Conservation (phyloP, 2,113 vertebrate species). For the Megaceryle maxima region DNA sequence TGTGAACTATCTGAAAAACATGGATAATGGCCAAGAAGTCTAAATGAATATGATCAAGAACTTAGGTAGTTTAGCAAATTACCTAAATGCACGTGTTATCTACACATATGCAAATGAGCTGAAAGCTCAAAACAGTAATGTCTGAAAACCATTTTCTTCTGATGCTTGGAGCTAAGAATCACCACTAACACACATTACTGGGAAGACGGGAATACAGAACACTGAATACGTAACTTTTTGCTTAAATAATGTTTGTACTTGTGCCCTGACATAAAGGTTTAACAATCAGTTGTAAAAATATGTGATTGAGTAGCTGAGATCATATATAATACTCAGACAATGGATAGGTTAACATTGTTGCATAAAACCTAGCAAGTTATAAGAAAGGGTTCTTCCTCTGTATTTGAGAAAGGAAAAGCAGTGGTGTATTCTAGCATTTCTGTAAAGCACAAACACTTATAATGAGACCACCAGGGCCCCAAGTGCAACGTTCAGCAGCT, state of each 20-base stretch:
- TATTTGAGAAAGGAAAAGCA: background rate
- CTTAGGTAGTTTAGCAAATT: background rate
- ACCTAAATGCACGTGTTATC: background rate
- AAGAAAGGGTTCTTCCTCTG: background rate
- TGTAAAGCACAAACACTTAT: background rate
- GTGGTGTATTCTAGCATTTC: background rate
- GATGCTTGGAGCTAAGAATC: background rate
- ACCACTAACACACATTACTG: background rate
- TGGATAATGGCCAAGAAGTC: background rate
- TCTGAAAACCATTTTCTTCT: background rate
- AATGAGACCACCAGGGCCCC: background rate
- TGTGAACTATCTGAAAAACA: background rate
- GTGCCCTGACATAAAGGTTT: accelerated
- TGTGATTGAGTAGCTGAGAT: background rate
- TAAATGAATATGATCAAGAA: background rate
- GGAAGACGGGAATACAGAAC: background rate
- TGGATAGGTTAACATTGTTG: no score
- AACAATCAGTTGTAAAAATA: background rate
- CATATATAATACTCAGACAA: background rate
- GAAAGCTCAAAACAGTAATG: background rate
- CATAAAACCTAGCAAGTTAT: background rate
- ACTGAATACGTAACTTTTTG: background rate
- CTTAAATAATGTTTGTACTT: background rate
- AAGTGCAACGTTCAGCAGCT: background rate
- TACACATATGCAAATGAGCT: background rate